Conservation (phyloP, 53 echinoderm and acorn worm species). For the Mesocentrotus franciscanus region DNA sequence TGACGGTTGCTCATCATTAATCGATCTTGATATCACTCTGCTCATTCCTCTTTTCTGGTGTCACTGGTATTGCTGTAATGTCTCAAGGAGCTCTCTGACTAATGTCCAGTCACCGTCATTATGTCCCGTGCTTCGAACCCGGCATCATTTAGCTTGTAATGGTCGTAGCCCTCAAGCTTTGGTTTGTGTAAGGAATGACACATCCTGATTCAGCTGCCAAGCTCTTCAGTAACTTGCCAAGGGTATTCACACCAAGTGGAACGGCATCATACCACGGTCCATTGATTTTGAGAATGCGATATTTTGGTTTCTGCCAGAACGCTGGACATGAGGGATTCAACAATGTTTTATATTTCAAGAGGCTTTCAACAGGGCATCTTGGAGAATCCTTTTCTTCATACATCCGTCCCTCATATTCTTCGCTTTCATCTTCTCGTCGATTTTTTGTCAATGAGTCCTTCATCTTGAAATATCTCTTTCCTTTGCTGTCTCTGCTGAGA, state of each 20-base stretch:
- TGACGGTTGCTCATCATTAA: no score
- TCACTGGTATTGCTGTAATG: conserved; percentile 39
- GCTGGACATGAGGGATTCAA: no score
- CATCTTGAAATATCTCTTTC: conserved; percentile 11
- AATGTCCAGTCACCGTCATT: conserved; percentile 36
- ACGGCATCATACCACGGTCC: conserved; percentile 25
- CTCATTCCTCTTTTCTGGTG: conserved; percentile 20
- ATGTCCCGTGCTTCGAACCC: conserved; percentile 30
- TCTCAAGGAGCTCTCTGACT: conserved; percentile 1
- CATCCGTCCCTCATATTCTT: no score
- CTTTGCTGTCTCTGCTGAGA: conserved; percentile 9
- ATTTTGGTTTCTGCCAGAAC: no score
- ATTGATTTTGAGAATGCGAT: neutral
- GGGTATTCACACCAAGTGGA: conserved; percentile 12
- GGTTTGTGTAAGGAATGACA: conserved; percentile 14
- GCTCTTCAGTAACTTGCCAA: conserved; percentile 20
- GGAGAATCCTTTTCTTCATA: no score
- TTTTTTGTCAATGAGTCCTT: conserved; percentile 38
- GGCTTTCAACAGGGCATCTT: no score
- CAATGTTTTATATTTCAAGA: no score
- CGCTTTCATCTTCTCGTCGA: conserved; percentile 20
- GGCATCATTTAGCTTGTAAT: conserved; percentile 30
- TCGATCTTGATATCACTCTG: no score
- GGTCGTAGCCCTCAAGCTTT: conserved; percentile 32
- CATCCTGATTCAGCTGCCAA: conserved; percentile 32